Percentiles rank a stretch among this genome's conserved stretches.
Evolutionary conservation across 1,140 invertebrate genomes (phyloP).

Genomic region (Anoplophora glabripennis): DNA sequence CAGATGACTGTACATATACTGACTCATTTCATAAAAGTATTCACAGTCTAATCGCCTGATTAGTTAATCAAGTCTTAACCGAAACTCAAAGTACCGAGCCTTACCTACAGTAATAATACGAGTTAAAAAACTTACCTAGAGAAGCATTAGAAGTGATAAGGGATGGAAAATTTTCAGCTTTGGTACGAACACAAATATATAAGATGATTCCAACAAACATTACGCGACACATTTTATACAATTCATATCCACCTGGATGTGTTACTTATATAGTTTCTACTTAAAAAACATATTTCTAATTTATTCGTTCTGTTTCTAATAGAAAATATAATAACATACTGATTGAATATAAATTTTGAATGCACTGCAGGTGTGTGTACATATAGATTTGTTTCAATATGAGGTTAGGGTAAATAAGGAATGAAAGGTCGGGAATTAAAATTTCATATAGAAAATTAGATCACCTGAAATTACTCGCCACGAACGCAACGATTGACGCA

Average conservation of each 20-base stretch:
- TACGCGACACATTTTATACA: conserved; percentile 16
- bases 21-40: too few relatives aligned
- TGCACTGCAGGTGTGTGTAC: conserved; percentile 12
- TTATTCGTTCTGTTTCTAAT: background rate
- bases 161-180: conserved; percentile 62
- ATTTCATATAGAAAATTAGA: conserved; percentile 20
- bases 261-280: conserved; percentile 16
- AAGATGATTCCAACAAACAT: conserved; percentile 1
- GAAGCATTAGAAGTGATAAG: conserved; percentile 66
- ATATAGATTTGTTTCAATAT: conserved; percentile 9
- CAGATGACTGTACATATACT: too few relatives aligned
- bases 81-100: too few relatives aligned
- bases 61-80: too few relatives aligned
- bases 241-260: conserved; percentile 10
- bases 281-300: conserved; percentile 4
- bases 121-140: conserved; percentile 55
- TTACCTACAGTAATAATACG: background rate
- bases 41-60: too few relatives aligned
- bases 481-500: too few relatives aligned
- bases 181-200: background rate
- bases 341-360: conserved; percentile 14
- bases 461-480: conserved; percentile 12
- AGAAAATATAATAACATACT: conserved; percentile 23
- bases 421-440: conserved; percentile 25
- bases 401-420: background rate